Base-by-base conservation (phyloP, 1,140 invertebrate genomes). In the Drosophila kikkawai region DNA sequence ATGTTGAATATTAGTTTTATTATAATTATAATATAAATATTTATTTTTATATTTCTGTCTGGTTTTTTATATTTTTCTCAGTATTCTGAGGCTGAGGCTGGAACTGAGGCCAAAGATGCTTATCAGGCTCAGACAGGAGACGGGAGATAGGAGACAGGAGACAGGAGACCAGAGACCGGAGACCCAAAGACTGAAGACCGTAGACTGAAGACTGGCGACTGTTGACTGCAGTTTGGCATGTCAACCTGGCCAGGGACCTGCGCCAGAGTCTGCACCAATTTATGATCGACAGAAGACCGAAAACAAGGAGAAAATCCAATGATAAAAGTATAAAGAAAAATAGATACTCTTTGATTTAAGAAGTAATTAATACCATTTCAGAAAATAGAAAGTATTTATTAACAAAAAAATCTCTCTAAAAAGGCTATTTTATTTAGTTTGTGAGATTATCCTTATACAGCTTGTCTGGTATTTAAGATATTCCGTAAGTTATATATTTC, bases 251-350 rank as follows among this genome's bases (percentile, higher is more conserved):
- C 26, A 63, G 51, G 51, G 57, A 71, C 41, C 64, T 51, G 60
- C 53, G 36, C 61, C 68, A 44, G 79, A 65, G 64, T 57, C 77
- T 83, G 64, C 84, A 90, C 85, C 85, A 90, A 90, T 90, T 90
- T 90, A 90, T 90, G 85, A 90, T 90, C 85, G 85, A 90, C 85
- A 90, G 69, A 84, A 60, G 55, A 48, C 67, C 57, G 50, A 69
- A 77, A 58, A 79, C 77, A 64, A 50, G 60, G 50, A 42, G 19
- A 47, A 73, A 50, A 37, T 5, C 4, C 7, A 19, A 41, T 17
- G n/a, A 32, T 17, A n/a, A 17, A 42, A 5, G 26, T 22, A 4
- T 29, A 45, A 37, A 57, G 26, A 12, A 63, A 17, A 0, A 0
- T 17, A 50, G 32, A 68, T 55, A 32, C 69, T 22, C 69, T 73